Percentiles rank a stretch among this genome's conserved stretches.
Evolutionary conservation across 2,113 vertebrate species (phyloP).

Genomic region (Pelmatolapia mariae): DNA sequence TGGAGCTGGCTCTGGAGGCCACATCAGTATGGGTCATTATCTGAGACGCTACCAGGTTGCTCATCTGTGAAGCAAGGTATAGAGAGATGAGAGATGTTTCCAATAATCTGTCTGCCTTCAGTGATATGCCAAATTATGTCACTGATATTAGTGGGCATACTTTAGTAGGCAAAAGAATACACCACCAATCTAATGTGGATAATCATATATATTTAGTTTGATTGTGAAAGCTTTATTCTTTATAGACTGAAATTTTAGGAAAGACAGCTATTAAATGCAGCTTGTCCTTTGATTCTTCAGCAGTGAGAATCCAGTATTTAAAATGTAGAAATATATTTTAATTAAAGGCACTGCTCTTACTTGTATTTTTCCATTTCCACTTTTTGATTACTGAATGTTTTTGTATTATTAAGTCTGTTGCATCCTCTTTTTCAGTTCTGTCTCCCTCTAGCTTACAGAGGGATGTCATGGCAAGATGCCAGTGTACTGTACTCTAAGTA

Average conservation of each 20-base stretch:
- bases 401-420: background rate
- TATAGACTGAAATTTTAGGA: background rate
- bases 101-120: background rate
- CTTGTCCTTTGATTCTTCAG: background rate
- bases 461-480: background rate
- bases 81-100: background rate
- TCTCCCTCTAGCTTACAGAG: background rate
- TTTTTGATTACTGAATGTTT: background rate
- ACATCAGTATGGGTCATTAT: slow-evolving; percentile 90
- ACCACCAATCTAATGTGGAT: background rate
- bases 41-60: slow-evolving; percentile 96
- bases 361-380: background rate
- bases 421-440: background rate
- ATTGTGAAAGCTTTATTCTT: background rate
- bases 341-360: background rate
- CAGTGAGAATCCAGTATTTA: background rate
- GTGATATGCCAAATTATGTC: background rate
- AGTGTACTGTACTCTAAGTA: background rate
- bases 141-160: background rate
- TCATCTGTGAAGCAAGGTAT: slow-evolving; percentile 78
- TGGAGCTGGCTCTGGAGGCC: slow-evolving; percentile 83
- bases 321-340: background rate
- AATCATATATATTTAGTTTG: background rate
- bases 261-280: background rate
- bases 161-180: background rate